Base-by-base conservation (phyloP, 1,140 invertebrate genomes). In the Bradysia coprophila region DNA sequence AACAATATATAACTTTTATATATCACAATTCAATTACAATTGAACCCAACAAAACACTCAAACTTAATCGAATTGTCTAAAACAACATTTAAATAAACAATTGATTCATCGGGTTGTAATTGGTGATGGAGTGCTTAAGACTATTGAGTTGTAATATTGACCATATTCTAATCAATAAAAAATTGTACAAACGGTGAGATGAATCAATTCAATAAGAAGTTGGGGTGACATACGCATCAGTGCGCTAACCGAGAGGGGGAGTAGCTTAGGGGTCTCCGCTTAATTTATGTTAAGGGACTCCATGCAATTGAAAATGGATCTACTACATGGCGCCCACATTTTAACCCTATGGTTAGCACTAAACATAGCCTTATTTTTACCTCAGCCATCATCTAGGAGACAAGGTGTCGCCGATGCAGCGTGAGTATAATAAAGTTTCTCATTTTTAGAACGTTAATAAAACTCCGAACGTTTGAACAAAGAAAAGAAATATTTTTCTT, bases 341-440 rank as follows among this genome's bases (percentile, higher is more conserved):
- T 48, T 59, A 21, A 59, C 57, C 41, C 56, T 59, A 39, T 59
- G 57, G 57, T 49, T 59, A 47, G 54, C 57, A 42, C 51, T 59
- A 20, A 59, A 57, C 37, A 48, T 59, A 49, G 57, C 57, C 38
- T 47, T 59, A 42, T 51, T 59, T 32, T 47, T 53, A 39, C 57
- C 59, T 50, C 53, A 57, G 46, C 54, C 54, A 47, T 49, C 51
- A 39, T 38, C 36, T 18, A 55, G 49, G 46, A 46, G 50, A 44
- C 50, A 49, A 44, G 48, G 48, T 49, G 48, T 51, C 52, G 57
- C 58, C 32, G 50, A 59, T 48, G 54, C 57, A 44, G 56, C 57
- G 57, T 59, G 50, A 59, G 56, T 59, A 47, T 15, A 21, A 47
- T 49, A 52, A 46, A 19, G 10, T 50, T 53, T 50, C 51, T 48